Evolutionary conservation across 2,797 vertebrate genomes (phyloP).

Genomic region (Xenopus petersii): DNA sequence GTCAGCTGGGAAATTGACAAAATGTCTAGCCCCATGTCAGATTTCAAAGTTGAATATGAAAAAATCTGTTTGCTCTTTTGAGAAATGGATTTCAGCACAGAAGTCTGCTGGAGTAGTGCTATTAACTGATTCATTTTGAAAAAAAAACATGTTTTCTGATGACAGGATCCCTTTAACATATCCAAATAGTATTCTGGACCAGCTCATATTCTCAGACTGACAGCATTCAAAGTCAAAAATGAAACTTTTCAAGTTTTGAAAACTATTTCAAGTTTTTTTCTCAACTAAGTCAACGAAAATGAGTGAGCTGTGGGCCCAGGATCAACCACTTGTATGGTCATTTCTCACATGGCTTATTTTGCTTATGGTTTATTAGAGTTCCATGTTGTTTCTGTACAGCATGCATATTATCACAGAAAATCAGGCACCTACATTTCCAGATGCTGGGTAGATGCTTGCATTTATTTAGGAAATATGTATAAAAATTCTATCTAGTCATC

Average conservation of each 20-base stretch:
- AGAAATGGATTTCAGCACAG: too few relatives aligned
- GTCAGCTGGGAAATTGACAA: too few relatives aligned
- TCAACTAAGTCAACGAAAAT: not conserved
- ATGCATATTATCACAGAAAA: conserved; percentile 48
- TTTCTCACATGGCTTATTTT: conserved; percentile 9
- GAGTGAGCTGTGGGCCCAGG: not conserved
- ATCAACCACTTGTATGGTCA: not conserved
- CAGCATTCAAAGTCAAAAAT: not conserved
- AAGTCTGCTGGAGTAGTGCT: too few relatives aligned
- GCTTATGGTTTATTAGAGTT: conserved; percentile 34
- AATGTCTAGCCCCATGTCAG: too few relatives aligned
- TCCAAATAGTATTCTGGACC: conserved; percentile 22
- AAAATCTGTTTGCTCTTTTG: too few relatives aligned
- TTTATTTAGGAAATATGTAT: conserved; percentile 47
- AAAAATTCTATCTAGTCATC: conserved; percentile 60
- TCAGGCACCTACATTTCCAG: conserved; percentile 50
- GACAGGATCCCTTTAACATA: too few relatives aligned
- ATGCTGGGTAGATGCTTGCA: conserved; percentile 54
- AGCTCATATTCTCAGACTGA: conserved; percentile 41
- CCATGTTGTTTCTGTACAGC: conserved; percentile 52
- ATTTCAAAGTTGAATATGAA: too few relatives aligned
- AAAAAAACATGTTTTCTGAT: too few relatives aligned
- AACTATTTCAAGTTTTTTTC: conserved; percentile 16
- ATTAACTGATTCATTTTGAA: too few relatives aligned
- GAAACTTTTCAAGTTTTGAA: too few relatives aligned